Conservation (phyloP, 2,113 vertebrate species). For the Pygoscelis adeliae region DNA sequence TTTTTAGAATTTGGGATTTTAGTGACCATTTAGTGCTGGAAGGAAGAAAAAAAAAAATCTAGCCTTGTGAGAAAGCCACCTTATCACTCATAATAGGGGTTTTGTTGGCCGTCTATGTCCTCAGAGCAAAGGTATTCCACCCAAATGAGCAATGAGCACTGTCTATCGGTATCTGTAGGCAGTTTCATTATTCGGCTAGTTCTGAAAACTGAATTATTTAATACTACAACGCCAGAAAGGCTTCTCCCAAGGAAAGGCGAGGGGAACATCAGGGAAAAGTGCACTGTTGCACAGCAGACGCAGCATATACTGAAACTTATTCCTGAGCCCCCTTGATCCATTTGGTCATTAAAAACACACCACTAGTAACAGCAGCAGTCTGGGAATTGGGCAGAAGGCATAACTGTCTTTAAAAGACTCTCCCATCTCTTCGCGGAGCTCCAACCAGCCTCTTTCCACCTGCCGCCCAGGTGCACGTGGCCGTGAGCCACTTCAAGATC, state of each 20-base stretch:
- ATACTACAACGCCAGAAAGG: not conserved
- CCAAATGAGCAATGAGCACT: not conserved
- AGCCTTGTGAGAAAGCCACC: not conserved
- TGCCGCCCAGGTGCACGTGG: constrained; percentile 84
- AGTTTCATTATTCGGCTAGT: not conserved
- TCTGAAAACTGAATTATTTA: not conserved
- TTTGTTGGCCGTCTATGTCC: not conserved
- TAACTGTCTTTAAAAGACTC: not conserved
- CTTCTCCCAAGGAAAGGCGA: not conserved
- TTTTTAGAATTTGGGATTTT: not conserved
- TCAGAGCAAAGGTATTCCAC: not conserved
- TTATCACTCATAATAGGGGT: not conserved
- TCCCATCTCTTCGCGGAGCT: accelerated
- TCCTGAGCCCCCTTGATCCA: not conserved
- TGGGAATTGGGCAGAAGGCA: not conserved
- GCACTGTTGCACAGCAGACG: not conserved
- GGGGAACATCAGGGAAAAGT: not conserved
- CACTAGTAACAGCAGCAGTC: not conserved
- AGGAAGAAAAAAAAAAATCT: not conserved
- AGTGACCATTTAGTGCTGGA: not conserved
- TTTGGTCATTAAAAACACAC: not conserved
- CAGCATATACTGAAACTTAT: not conserved
- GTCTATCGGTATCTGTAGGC: not conserved
- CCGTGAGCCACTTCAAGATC: constrained; percentile 82
- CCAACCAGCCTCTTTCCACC: not conserved